Evolutionary conservation across 2,888 invertebrate genomes (phyloP).

Genomic region (Hypsopygia costalis): DNA sequence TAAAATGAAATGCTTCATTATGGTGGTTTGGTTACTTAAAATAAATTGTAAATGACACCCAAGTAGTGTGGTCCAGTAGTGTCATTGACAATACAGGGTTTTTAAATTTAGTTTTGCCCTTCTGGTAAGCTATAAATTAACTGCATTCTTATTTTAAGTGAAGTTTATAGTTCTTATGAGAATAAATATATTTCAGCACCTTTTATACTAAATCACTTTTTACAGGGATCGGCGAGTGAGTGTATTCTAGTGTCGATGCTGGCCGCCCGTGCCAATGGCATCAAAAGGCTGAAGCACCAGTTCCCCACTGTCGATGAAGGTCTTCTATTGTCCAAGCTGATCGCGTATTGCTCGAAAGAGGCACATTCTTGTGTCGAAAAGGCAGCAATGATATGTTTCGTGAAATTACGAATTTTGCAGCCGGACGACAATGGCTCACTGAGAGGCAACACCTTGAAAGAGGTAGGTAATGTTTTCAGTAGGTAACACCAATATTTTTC

Average conservation of each 20-base stretch:
- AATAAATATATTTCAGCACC: too few species aligned
- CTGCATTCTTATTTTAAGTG: too few species aligned
- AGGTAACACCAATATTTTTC: too few species aligned
- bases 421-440: slow-evolving; percentile 91
- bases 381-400: slow-evolving; percentile 96
- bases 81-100: too few species aligned
- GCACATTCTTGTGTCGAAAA: slow-evolving; percentile 96
- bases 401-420: slow-evolving; percentile 92
- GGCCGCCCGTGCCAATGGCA: slow-evolving; percentile 94
- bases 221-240: slow-evolving; percentile 96
- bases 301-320: slow-evolving; percentile 95
- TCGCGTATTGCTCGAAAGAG: slow-evolving; percentile 95
- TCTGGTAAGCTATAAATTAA: too few species aligned
- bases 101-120: too few species aligned
- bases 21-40: too few species aligned
- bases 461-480: slow-evolving; percentile 72
- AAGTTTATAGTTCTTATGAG: too few species aligned
- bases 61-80: too few species aligned
- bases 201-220: too few species aligned
- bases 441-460: slow-evolving; percentile 88
- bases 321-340: slow-evolving; percentile 92
- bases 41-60: too few species aligned
- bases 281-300: slow-evolving; percentile 90
- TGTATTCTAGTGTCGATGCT: slow-evolving; percentile 95
- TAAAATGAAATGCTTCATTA: too few species aligned